Base-by-base conservation (phyloP, 2,113 vertebrate species). In the Cynocephalus volans region DNA sequence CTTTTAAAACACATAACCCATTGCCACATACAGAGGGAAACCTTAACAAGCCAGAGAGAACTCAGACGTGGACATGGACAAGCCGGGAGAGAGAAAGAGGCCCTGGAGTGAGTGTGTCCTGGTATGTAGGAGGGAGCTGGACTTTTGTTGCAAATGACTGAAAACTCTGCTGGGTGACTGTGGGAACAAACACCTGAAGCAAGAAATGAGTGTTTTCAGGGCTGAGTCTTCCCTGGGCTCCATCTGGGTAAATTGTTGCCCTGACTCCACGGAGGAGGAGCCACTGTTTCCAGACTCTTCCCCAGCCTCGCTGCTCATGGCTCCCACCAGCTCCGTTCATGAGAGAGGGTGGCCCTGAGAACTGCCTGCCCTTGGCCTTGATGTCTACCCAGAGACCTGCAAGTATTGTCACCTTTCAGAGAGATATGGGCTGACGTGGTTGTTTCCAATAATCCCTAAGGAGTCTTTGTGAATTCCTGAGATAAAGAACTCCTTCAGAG, bases 11-110 rank as follows among this genome's bases (percentile, higher is more conserved):
- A 62, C 45, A 85, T 14, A 52, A 8, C 31, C 31, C 33, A 75
- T 73, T 86, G 70, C 45, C 28, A 62, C 8, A 3, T 52, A 62
- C 10, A 90, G 69, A 73, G 58, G 75, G 77, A 52, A 93, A 77
- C 28, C 9, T 15, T 56, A 83, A 73, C 19, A 26, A 36, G 60
- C 41, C 76, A 88, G 56, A 50, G 77, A 86, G 31, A 91, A 12
- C 24, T 24, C 15, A 41, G 24, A 52, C 9, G 26, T 54, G 84
- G 52, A 60, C 3, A 3, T 0, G 0, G 15, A 5, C 14, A 7
- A 24, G 26, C 13, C 2, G 54, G 41, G 41, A 50, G 26, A 52
- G 45, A 70, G 73, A 23, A 79, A 10, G 36, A 8, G 21, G n/a
- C 14, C 33, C 23, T 17, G 8, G 17, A 3, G 64, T 0, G 8